Percentiles rank a stretch among this genome's conserved stretches.
Evolutionary conservation across 2,113 vertebrate genomes (phyloP).

Genomic region (Brachypteracias leptosomus): DNA sequence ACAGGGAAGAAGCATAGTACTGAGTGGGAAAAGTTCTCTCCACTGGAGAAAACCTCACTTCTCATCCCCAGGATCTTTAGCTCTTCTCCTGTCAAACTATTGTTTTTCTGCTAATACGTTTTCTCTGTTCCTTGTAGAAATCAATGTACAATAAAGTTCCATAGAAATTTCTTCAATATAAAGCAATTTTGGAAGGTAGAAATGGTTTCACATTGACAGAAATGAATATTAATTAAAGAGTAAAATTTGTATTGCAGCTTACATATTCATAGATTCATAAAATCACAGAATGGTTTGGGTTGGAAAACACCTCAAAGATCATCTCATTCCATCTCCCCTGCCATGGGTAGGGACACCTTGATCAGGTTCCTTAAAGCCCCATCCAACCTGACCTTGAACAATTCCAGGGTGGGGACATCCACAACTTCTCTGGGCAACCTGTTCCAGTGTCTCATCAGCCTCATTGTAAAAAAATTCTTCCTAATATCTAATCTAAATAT

Average conservation of each 20-base stretch:
- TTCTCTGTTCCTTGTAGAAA: neutral
- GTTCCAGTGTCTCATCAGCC: neutral
- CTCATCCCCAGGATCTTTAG: neutral
- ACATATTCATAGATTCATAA: neutral
- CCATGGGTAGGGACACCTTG: neutral
- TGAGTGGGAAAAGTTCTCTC: neutral
- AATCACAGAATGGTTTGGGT: no score
- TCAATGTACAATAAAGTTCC: neutral
- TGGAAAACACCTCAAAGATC: neutral
- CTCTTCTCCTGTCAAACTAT: neutral
- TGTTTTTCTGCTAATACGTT: neutral
- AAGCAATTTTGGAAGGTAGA: neutral
- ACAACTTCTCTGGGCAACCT: neutral
- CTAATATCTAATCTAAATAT: neutral
- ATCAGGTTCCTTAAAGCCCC: neutral
- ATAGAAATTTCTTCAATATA: neutral
- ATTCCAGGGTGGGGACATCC: neutral
- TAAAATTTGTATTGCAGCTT: neutral
- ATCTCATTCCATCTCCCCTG: neutral
- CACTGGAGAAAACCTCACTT: neutral
- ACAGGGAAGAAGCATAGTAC: neutral
- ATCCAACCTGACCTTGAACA: neutral
- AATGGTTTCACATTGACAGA: neutral
- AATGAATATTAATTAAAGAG: neutral
- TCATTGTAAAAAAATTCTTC: neutral